These are phyloP conservation scores for Pangasius krempfi DNA, from an alignment of 2,797 vertebrate species.

Conservation along the genomic window DNA sequence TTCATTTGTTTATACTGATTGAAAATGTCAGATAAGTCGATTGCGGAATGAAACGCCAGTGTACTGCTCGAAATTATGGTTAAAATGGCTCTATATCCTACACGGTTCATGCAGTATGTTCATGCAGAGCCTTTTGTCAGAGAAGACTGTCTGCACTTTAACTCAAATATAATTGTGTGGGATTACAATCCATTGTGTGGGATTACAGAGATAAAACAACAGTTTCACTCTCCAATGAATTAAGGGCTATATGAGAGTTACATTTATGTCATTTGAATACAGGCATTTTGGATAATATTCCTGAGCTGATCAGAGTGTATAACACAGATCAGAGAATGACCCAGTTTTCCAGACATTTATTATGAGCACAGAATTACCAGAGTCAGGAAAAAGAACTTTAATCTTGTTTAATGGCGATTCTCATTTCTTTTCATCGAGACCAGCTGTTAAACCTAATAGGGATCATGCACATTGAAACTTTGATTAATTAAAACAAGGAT, in stretches of 20 bases:
- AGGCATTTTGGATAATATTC: constrained; percentile 1
- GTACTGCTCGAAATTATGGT: background rate
- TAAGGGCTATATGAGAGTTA: background rate
- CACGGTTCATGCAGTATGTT: background rate
- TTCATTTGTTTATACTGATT: background rate
- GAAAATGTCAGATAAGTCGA: background rate
- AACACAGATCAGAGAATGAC: constrained; percentile 12
- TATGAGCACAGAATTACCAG: background rate
- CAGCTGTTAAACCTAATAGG: constrained; percentile 21
- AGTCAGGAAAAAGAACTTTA: background rate
- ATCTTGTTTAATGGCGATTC: constrained; percentile 14
- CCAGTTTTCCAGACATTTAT: background rate
- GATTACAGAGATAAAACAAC: background rate
- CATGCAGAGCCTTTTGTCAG: background rate
- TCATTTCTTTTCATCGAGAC: constrained; percentile 22
- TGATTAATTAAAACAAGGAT: constrained; percentile 16
- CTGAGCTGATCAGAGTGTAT: background rate
- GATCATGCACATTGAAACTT: constrained; percentile 13
- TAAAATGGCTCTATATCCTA: background rate
- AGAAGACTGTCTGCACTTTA: background rate
- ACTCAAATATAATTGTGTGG: background rate
- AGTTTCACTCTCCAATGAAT: background rate
- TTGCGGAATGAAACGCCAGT: background rate
- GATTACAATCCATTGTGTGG: too few species aligned
- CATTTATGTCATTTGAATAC: background rate